Conservation (phyloP, 2,888 invertebrate genomes). For the Orthonevra nobilis region DNA sequence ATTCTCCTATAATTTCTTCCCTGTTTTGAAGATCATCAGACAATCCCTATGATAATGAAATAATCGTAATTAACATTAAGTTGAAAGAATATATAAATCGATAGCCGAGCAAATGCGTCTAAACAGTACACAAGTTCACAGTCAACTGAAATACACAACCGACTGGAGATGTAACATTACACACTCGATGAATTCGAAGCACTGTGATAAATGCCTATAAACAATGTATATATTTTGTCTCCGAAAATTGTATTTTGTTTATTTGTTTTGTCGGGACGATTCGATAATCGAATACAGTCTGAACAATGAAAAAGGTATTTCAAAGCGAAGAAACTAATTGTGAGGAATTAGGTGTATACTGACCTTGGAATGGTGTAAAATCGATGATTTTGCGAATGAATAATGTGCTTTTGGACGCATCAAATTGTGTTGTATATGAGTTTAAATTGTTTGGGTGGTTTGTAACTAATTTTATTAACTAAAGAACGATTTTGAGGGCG, state of each 20-base stretch:
- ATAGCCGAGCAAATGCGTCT: constrained; percentile 43
- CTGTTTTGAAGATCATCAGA: constrained; percentile 88
- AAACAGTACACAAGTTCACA: constrained; percentile 49
- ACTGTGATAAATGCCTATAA: no score
- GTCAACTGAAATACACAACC: constrained; percentile 39
- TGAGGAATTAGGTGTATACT: constrained; percentile 26
- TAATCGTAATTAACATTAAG: neutral
- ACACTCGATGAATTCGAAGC: constrained; percentile 6
- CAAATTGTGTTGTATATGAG: constrained; percentile 22
- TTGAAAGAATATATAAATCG: constrained; percentile 19
- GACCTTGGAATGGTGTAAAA: constrained; percentile 60
- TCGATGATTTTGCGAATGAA: constrained; percentile 50
- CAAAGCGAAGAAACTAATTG: constrained; percentile 14
- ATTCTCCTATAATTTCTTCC: constrained; percentile 87
- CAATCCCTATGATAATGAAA: constrained; percentile 82
- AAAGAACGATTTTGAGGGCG: no score
- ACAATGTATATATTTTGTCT: neutral
- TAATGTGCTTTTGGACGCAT: constrained; percentile 49
- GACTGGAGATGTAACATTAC: constrained; percentile 34
- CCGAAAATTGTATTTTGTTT: constrained; percentile 47
- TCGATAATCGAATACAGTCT: constrained; percentile 21
- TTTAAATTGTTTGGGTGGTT: constrained; percentile 51
- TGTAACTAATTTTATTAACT: constrained; percentile 4
- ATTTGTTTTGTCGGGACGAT: constrained; percentile 19
- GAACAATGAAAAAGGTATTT: constrained; percentile 28